These are phyloP conservation scores for Adelognathus sp. DNA, from an alignment of 2,888 invertebrate species.

Conservation along the genomic window DNA sequence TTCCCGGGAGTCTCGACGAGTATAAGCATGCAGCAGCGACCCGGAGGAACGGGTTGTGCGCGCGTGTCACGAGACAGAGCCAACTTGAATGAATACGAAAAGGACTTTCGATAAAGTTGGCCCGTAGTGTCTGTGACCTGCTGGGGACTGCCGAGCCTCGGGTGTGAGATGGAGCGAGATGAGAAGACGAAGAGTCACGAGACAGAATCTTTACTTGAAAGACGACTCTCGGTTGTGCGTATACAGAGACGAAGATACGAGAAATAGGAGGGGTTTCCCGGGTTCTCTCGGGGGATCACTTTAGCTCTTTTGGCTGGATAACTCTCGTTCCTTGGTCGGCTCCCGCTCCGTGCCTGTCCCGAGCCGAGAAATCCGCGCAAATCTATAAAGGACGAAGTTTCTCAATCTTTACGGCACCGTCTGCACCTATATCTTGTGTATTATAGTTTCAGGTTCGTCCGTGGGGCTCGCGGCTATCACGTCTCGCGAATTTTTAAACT, in stretches of 20 bases:
- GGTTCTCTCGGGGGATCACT: slow-evolving; percentile 20
- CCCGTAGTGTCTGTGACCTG: not conserved
- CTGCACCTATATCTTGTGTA: not conserved
- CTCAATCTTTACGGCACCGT: slow-evolving; percentile 5
- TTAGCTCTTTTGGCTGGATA: slow-evolving; percentile 11
- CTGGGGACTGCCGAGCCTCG: not conserved
- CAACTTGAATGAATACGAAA: slow-evolving; percentile 45
- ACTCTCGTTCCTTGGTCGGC: not conserved
- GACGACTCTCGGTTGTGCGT: slow-evolving; percentile 4
- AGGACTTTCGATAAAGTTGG: slow-evolving; percentile 42
- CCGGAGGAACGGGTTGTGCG: slow-evolving; percentile 4
- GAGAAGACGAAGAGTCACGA: not conserved
- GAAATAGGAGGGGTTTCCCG: not conserved
- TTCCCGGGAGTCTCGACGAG: slow-evolving; percentile 35
- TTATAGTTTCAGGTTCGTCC: not conserved
- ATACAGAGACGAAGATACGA: not conserved
- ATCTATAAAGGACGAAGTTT: not conserved
- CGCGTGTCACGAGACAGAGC: slow-evolving; percentile 16
- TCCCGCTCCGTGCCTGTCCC: not conserved
- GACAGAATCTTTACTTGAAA: slow-evolving; percentile 1
- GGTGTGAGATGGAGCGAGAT: not conserved
- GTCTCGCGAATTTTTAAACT: no score
- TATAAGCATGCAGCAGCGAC: not conserved
- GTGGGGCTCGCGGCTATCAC: not conserved
- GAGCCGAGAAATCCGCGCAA: not conserved